These are phyloP conservation scores for Ophion obscuratus DNA, from an alignment of 2,888 invertebrate genomes.

Conservation along the genomic window DNA sequence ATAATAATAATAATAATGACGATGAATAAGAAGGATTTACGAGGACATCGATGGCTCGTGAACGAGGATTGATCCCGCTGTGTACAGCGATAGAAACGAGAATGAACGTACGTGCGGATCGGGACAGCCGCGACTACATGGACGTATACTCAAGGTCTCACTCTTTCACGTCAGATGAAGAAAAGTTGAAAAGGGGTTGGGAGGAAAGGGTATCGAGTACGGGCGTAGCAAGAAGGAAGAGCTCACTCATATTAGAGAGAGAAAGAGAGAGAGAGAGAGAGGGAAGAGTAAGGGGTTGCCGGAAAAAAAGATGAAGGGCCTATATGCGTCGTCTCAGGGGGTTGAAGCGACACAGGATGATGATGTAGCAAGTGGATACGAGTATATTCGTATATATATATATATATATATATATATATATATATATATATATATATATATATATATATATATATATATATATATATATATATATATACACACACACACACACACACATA, in stretches of 20 bases:
- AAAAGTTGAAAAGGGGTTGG: neutral
- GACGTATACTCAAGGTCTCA: slow-evolving; percentile 12
- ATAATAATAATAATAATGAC: neutral
- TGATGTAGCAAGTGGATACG: slow-evolving; percentile 60
- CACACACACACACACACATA: no score
- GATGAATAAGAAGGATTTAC: neutral
- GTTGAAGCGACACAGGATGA: slow-evolving; percentile 37
- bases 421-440: neutral
- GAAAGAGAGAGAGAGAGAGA: slow-evolving; percentile 70
- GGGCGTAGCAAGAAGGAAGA: slow-evolving; percentile 46
- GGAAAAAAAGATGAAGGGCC: slow-evolving; percentile 56
- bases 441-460: no score
- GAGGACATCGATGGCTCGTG: slow-evolving; percentile 24
- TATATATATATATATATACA: no score
- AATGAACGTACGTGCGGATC: slow-evolving; percentile 18
- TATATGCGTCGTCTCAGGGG: slow-evolving; percentile 39
- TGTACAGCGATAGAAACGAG: slow-evolving; percentile 15
- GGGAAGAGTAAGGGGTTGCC: slow-evolving; percentile 44
- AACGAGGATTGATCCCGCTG: neutral
- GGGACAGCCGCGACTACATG: neutral
- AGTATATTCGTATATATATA: slow-evolving; percentile 23
- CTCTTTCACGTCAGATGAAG: slow-evolving; percentile 4
- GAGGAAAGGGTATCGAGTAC: slow-evolving; percentile 1
- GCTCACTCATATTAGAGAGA: slow-evolving; percentile 33
- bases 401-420: no score